Base-by-base conservation (phyloP, 2,797 vertebrate species). In the Alectoris magna region DNA sequence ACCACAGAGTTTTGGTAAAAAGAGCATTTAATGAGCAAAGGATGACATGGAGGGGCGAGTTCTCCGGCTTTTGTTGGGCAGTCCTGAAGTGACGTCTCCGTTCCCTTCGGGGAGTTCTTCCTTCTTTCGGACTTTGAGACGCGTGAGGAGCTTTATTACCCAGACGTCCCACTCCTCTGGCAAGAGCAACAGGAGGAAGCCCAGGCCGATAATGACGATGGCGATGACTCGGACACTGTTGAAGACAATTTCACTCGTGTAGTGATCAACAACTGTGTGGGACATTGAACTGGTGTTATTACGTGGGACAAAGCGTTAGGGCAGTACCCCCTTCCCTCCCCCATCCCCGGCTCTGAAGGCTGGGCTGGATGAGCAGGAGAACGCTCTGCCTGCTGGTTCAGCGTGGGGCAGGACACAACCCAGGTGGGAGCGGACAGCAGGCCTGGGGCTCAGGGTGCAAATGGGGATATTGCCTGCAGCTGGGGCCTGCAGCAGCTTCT, bases 81-180 rank as follows among this genome's bases (percentile, higher is more conserved):
- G 97, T 51, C 98, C 98, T 1, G 98, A 96, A 53, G 97, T 97
- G 1, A 97, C 91, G 86, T 99, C 99, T 6, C 94, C 97, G 0
- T 93, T 95, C 59, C 96, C 97, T 94, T 99, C 99, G 0, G 97
- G 96, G 2, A 98, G 95, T 93, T 99, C 98, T 41, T 99, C 99
- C 59, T 99, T 98, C 97, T 99, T 99, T 86, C 97, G 93, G 38
- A 97, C 97, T 91, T 98, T 99, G 96, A 99, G 98, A 96, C 97
- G 98, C 0, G 98, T 98, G 96, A 98, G 98, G 83, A 99, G 98
- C 97, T 98, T 98, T 97, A 99, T 98, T 95, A 99, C 96, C 97
- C 98, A 99, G 96, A 98, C 98, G 49, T 99, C 99, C 99, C 99
- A 99, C 96, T 99, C 99, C 95, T 99, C 99, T 0, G 99, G 99